Evolutionary conservation across 2,113 vertebrate species (phyloP).

Genomic region (Otus sunia): DNA sequence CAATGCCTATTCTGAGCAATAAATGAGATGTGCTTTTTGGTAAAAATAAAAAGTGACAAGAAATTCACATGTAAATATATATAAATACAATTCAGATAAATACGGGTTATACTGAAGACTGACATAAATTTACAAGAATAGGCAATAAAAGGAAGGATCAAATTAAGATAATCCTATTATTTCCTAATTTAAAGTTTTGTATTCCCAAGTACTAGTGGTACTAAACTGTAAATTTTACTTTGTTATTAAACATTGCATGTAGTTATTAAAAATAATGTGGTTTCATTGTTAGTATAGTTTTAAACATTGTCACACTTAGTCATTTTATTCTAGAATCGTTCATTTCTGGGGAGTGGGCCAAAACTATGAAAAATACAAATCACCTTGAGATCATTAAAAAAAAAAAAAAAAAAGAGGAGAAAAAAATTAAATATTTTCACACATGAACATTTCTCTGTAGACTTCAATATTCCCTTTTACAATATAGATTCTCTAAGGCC

Average conservation of each 20-base stretch:
- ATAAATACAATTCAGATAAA: not conserved
- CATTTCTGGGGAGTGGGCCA: not conserved
- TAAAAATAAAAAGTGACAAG: not conserved
- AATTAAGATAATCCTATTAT: not conserved
- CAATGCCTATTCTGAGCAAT: not conserved
- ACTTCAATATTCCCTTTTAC: slow-evolving; percentile 13
- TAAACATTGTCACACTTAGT: not conserved
- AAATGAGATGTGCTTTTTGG: not conserved
- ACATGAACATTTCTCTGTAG: not conserved
- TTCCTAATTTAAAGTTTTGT: not conserved
- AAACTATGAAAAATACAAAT: slow-evolving; percentile 11
- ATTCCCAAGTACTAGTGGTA: not conserved
- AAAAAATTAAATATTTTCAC: slow-evolving; percentile 41
- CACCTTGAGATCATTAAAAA: not conserved
- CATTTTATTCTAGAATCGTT: not conserved
- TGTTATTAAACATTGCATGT: not conserved
- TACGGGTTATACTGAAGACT: not conserved
- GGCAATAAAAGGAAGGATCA: not conserved
- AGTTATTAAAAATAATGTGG: not conserved
- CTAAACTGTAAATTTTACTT: not conserved
- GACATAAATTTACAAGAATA: not conserved
- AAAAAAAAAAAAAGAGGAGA: not conserved
- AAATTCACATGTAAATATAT: not conserved
- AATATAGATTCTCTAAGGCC: not conserved
- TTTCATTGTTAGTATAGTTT: not conserved